A percentile compares a stretch with the other conserved stretches of the same genome.
phyloP scores from a whole-genome alignment of 1,140 invertebrate genomes.

The Vanessa tameamea region DNA sequence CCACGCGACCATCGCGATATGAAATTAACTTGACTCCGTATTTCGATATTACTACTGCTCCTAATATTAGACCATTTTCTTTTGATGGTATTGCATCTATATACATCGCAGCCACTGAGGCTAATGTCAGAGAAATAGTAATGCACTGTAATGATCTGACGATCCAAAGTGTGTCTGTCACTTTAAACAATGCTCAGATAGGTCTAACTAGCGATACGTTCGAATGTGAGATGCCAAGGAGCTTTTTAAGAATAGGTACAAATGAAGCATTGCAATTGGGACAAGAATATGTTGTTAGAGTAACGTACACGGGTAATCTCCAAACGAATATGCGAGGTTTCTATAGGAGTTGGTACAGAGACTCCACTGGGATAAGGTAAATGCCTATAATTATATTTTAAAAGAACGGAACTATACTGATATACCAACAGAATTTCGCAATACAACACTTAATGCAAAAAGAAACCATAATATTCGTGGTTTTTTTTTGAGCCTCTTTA shows the following conservation, averaged over 20 bases:
- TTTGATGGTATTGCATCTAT: conserved; percentile 84
- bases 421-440: no score
- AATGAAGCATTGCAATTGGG: conserved; percentile 36
- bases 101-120: conserved; percentile 46
- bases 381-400: not conserved
- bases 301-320: conserved; percentile 74
- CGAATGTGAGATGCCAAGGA: conserved; percentile 54
- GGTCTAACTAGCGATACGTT: conserved; percentile 37
- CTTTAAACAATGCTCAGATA: conserved; percentile 31
- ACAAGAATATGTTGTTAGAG: conserved; percentile 51
- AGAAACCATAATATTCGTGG: no score
- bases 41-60: conserved; percentile 69
- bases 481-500: no score
- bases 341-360: conserved; percentile 80
- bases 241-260: conserved; percentile 59
- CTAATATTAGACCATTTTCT: conserved; percentile 75
- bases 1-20: conserved; percentile 79
- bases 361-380: conserved; percentile 59
- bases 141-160: conserved; percentile 84
- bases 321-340: conserved; percentile 81
- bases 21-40: conserved; percentile 83
- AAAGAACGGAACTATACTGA: not conserved
- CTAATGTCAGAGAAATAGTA: conserved; percentile 76
- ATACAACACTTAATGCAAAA: no score
- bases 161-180: conserved; percentile 54